These are phyloP conservation scores for Psittacula cyanocephala DNA, from an alignment of 2,113 vertebrate species.

Conservation along the genomic window DNA sequence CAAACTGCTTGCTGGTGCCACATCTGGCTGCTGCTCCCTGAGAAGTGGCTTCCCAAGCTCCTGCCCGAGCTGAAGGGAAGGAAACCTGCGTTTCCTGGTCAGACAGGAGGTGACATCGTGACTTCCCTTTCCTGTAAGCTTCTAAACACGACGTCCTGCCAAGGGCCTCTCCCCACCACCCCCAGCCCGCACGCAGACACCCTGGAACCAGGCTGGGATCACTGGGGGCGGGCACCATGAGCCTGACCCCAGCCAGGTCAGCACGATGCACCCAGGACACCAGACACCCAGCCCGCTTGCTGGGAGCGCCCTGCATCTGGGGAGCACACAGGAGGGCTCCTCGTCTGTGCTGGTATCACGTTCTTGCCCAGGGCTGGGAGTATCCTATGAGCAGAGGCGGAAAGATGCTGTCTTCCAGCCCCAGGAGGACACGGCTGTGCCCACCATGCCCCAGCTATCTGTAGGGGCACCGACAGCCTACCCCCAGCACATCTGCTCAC, in stretches of 20 bases:
- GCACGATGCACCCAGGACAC: not conserved
- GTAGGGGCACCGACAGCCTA: rapidly evolving
- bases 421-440: rapidly evolving
- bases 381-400: not conserved
- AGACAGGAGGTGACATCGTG: slow-evolving; percentile 76
- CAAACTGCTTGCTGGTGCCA: not conserved
- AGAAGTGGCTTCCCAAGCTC: slow-evolving; percentile 14
- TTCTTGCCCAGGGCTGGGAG: not conserved
- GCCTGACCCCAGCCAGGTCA: not conserved
- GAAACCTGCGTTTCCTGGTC: slow-evolving; percentile 77
- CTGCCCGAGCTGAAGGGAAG: slow-evolving; percentile 52
- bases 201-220: not conserved
- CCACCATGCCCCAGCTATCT: rapidly evolving
- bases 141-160: slow-evolving; percentile 74
- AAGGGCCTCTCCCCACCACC: slow-evolving; percentile 55
- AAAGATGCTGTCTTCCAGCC: not conserved
- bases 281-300: not conserved
- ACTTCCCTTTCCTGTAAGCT: slow-evolving; percentile 71
- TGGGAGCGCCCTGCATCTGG: not conserved
- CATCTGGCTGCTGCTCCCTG: not conserved
- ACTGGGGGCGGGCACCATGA: not conserved
- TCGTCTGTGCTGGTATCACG: rapidly evolving
- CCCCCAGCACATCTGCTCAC: not conserved
- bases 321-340: rapidly evolving
- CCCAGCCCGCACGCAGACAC: not conserved